Base-by-base conservation (phyloP, 2,113 vertebrate species). In the Sarotherodon lohbergeri region DNA sequence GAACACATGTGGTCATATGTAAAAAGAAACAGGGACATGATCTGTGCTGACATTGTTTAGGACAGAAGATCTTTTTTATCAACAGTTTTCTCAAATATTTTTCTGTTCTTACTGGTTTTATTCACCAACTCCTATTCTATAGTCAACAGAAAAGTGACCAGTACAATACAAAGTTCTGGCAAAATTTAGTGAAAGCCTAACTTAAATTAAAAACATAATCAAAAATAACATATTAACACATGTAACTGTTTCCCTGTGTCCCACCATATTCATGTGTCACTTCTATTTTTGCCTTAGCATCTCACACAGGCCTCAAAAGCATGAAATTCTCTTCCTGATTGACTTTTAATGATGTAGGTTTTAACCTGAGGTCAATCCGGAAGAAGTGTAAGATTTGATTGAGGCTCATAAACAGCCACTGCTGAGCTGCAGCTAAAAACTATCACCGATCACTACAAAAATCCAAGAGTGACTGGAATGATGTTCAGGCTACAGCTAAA, bases 1-100 rank as follows among this genome's bases (percentile, higher is more conserved):
- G 88, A 95, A 94, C 94, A 95, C 92, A 93, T 94, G 95, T 91
- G 90, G 90, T 93, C 91, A 94, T 87, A 83, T 89, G 93, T 92
- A 94, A 92, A 95, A 90, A 91, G 87, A 92, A 81, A 90, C 59
- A 82, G 6, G 39, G 82, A 63, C 61, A 84, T 22, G 14, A 41
- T 16, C 81, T 52, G 68, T 80, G 83, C 36, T 41, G 73, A 93
- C 85, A 89, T 93, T 93, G 90, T 94, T 82, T 91, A 82, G 19
- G 73, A 91, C 90, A 80, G 39, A 85, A 55, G 5, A 39, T 56
- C 81, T 68, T 82, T 90, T 83, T 90, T 85, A 88, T 88, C 86
- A 84, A 48, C 71, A n/a, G 27, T 34, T 78, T 78, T 78, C 73
- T 46, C 27, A 52, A 78, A 52, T 52, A 78, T 78, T 32, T 32